Conservation (phyloP, 2,113 vertebrate genomes). For the Panurus biarmicus region DNA sequence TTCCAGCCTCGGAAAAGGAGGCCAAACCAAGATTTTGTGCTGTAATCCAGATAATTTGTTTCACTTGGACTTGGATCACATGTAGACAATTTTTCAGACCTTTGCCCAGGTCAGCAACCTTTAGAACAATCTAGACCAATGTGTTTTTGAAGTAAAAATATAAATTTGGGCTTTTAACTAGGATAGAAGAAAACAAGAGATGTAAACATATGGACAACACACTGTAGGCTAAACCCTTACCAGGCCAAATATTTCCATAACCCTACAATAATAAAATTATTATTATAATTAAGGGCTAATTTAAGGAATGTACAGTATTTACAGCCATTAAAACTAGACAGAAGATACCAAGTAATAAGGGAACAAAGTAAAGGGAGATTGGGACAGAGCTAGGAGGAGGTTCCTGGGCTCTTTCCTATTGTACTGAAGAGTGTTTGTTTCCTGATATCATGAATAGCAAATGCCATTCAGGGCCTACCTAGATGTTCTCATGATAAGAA, state of each 20-base stretch:
- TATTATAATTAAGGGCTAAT: conserved; percentile 47
- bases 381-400: background rate
- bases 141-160: background rate
- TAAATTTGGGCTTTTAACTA: background rate
- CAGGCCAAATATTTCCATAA: background rate
- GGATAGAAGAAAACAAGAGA: background rate
- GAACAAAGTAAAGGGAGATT: background rate
- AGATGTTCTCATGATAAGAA: background rate
- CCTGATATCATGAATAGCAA: background rate
- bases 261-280: conserved; percentile 60
- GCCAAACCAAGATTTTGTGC: background rate
- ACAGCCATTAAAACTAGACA: conserved; percentile 12
- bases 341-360: background rate
- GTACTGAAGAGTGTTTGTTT: background rate
- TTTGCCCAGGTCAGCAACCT: background rate
- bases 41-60: background rate
- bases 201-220: background rate
- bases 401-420: background rate
- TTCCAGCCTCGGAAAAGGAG: background rate
- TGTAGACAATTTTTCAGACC: background rate
- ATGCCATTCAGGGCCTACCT: background rate
- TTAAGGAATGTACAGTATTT: conserved; percentile 61
- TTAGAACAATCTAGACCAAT: background rate
- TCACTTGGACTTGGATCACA: background rate
- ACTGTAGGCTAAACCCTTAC: background rate